Base-by-base conservation (phyloP, 2,888 invertebrate species). In the Neocrepidodera transversa region DNA sequence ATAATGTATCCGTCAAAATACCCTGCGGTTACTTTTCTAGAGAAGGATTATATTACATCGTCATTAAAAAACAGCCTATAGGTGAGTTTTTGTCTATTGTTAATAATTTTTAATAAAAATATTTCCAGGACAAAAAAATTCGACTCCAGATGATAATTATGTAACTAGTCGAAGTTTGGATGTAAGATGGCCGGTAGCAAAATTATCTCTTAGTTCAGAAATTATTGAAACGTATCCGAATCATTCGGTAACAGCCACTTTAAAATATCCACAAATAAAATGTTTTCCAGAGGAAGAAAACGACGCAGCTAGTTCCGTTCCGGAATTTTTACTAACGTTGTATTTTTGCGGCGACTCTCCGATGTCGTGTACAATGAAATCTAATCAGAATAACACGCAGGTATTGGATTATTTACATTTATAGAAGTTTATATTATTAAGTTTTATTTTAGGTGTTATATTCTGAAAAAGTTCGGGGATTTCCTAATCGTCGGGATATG, bases 171-270 rank as follows among this genome's bases (percentile, higher is more conserved):
- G 84, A 79, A 83, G 86, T 58, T 83, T 93, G 70, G 91, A 93
- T 70, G 92, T 93, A 4, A 84, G 89, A 78, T 93, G 93, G 93
- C 92, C 93, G 4, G 83, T 85, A 58, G 90, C 91, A 5, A 78
- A 78, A 65, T 78, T 93, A 68, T 85, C 86, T 49, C 83, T 92
- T 47, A 89, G 88, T 56, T 91, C 91, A 2, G 89, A 90, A 70
- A 86, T 87, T 69, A 86, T 93, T 51, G 87, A 87, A 71, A 93
- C 93, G 45, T 93, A 92, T 78, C 92, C 93, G 2, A 88, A 87
- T 73, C 82, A 84, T 60, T 86, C 89, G 20, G 89, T 92, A 63
- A 86, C 85, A 67, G 91, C 90, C 0, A 88, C 87, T 2, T 75
- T 93, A 65, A 87, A 90, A 75, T 93, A 92, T 74, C 87, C 88